Evolutionary conservation across 2,888 invertebrate genomes (phyloP).

Genomic region (Pyrrhosoma nymphula): DNA sequence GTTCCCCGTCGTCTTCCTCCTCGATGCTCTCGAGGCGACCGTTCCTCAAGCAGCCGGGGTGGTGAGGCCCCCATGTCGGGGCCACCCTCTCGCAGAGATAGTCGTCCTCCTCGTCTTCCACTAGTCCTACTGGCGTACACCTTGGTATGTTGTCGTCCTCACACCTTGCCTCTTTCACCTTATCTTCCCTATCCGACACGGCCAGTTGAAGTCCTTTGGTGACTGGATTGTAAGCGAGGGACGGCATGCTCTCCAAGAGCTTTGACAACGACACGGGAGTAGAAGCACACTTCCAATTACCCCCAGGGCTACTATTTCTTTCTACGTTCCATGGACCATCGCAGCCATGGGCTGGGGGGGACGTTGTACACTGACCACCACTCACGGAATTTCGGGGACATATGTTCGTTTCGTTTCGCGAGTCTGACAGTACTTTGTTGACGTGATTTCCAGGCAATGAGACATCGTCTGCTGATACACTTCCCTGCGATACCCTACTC

Average conservation of each 20-base stretch:
- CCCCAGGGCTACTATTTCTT: not conserved
- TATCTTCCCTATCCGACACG: conserved; percentile 13
- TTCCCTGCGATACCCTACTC: conserved; percentile 29
- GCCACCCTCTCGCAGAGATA: conserved; percentile 62
- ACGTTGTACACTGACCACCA: not conserved
- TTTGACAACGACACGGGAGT: conserved; percentile 82
- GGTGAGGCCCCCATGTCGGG: conserved; percentile 16
- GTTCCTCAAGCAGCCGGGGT: conserved; percentile 52
- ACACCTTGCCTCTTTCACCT: not conserved
- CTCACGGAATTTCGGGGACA: not conserved
- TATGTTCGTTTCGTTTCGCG: not conserved
- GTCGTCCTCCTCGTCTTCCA: conserved; percentile 35
- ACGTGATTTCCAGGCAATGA: not conserved
- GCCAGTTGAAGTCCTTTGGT: conserved; percentile 84
- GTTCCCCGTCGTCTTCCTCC: conserved; percentile 49
- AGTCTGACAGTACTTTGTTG: not conserved
- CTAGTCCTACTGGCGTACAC: not conserved
- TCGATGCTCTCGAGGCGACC: conserved; percentile 52
- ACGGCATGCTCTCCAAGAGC: conserved; percentile 86
- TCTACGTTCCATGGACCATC: not conserved
- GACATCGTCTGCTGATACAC: conserved; percentile 39
- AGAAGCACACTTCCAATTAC: conserved; percentile 43
- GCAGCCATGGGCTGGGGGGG: not conserved
- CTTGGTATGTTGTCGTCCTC: conserved; percentile 20
- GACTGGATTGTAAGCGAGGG: conserved; percentile 85